phyloP scores from a whole-genome alignment of 2,113 vertebrate species.

The Lepisosteus osseus region DNA sequence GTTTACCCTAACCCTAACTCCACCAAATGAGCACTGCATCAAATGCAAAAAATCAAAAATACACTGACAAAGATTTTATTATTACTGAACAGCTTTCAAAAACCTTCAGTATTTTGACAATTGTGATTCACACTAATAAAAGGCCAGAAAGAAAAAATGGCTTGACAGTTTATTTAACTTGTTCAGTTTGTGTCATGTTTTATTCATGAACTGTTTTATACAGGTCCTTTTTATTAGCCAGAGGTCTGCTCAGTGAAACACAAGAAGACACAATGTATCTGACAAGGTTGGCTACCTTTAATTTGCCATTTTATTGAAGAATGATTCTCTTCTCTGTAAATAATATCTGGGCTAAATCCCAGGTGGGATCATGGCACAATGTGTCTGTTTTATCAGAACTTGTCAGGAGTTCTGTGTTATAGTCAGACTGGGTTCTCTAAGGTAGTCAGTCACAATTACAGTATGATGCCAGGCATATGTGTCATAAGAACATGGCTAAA shows the following conservation, averaged over 20 bases:
- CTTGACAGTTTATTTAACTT: not conserved
- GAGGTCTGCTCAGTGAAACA: slow-evolving; percentile 17
- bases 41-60: too few species aligned
- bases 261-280: slow-evolving; percentile 10
- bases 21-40: too few species aligned
- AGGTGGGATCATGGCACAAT: not conserved
- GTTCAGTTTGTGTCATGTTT: slow-evolving; percentile 6
- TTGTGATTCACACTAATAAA: not conserved
- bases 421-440: not conserved
- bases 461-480: not conserved
- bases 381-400: not conserved
- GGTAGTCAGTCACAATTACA: not conserved
- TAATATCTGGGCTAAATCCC: not conserved
- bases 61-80: too few species aligned
- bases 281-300: slow-evolving; percentile 9
- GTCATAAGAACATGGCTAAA: not conserved
- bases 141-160: not conserved
- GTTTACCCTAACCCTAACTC: too few species aligned
- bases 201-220: slow-evolving; percentile 14
- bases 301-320: slow-evolving; percentile 8
- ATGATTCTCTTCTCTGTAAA: slow-evolving; percentile 1
- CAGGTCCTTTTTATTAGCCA: not conserved
- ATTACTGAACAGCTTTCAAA: too few species aligned
- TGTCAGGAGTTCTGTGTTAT: not conserved
- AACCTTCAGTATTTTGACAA: not conserved